Evolutionary conservation across 37 sponge, comb jelly and placozoan genomes (phyloP), one percentile per base, ranked within the genome.

Genomic region (Aphrocallistes beatrix): DNA sequence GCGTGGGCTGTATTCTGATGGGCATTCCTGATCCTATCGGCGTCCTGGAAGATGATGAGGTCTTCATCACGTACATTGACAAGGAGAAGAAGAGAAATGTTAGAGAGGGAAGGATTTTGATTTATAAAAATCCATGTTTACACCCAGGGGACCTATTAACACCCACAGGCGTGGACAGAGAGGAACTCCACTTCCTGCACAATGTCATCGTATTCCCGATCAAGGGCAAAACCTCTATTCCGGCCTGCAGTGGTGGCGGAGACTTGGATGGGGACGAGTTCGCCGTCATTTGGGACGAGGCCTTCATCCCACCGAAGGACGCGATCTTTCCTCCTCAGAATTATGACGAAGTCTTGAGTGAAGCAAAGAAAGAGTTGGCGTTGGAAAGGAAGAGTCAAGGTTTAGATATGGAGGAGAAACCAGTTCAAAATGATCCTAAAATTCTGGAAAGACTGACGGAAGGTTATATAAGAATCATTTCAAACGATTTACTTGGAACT

Each of bases 251-350:
- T 13, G 75, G 75, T 19, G 75, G 75, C 25, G 75, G 75, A 30
- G 75, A 60, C n/a, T 60, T 60, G 75, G 75, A 60, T 13, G 75
- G 75, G n/a, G 75, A 60, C n/a, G 75, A 60, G 75, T 60, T 60
- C n/a, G 75, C 28, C n/a, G n/a, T 60, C 3, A 60, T 60, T 60
- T 60, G 75, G 75, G 75, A 60, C 34, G 34, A 60, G n/a, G 75
- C 10, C 3, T 30, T 60, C 3, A 13, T 60, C 3, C 75, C 75
- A 6, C 75, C 75, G 8, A 13, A 3, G 10, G n/a, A 30, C n/a
- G 75, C 75, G 3, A 13, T 13, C 25, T 60, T 60, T 30, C 75
- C 75, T 19, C n/a, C 75, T 25, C n/a, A 25, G 34, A 60, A 60
- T 28, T 60, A 60, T 60, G 75, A 60, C 34, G n/a, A 60, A 3